Conservation (phyloP, 2,797 vertebrate species). For the Malurus leucopterus region DNA sequence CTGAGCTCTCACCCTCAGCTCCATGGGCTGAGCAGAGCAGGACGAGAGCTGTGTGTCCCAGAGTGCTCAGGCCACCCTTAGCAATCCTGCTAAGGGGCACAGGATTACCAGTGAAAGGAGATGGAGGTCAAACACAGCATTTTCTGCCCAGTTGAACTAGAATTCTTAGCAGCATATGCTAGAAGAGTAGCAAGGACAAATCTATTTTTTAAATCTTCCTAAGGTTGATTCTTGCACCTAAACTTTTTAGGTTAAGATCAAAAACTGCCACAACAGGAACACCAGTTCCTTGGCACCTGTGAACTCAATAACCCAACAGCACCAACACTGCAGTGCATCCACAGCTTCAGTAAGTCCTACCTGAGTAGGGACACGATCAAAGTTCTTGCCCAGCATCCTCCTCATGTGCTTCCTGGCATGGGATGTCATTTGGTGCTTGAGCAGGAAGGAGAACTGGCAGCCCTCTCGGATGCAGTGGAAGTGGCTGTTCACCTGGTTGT, state of each 20-base stretch:
- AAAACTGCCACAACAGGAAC: neutral
- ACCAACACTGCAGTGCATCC: neutral
- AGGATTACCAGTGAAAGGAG: neutral
- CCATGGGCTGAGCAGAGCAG: neutral
- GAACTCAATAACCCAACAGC: no score
- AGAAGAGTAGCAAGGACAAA: neutral
- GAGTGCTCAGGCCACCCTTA: neutral
- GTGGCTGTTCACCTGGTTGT: constrained; percentile 98
- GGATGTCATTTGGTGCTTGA: constrained; percentile 99
- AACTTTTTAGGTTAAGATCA: neutral
- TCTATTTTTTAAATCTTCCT: neutral
- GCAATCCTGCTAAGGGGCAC: neutral
- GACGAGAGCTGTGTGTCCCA: neutral
- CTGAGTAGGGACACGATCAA: constrained; percentile 93
- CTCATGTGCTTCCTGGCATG: constrained; percentile 98
- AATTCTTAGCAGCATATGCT: neutral
- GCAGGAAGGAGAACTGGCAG: constrained; percentile 98
- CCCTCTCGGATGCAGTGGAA: constrained; percentile 98
- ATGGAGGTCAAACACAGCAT: neutral
- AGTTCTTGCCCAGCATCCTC: constrained; percentile 98
- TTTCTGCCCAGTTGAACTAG: neutral
- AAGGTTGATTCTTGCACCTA: neutral
- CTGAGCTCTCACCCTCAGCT: neutral
- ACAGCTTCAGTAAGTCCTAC: constrained; percentile 59
- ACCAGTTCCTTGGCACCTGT: neutral